Conservation (phyloP, 1,140 invertebrate species). For the Catajapyx aquilonaris region DNA sequence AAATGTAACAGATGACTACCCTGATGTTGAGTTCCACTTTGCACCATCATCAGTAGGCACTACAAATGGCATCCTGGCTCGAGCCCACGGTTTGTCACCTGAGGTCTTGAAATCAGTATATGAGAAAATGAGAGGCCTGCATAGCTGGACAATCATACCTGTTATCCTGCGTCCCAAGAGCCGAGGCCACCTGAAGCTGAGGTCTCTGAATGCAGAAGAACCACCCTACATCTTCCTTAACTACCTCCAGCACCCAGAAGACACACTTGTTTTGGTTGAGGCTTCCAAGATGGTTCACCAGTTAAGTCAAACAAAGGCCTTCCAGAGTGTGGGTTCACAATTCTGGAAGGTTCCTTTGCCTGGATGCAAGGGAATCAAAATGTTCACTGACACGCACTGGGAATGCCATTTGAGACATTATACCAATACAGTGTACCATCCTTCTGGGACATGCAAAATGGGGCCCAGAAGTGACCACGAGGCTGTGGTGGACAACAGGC, state of each 20-base stretch:
- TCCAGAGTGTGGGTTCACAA: slow-evolving; percentile 9
- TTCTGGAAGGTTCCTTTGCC: background rate
- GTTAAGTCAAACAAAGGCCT: slow-evolving; percentile 14
- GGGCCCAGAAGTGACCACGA: slow-evolving; percentile 14
- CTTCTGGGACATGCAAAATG: slow-evolving; percentile 22
- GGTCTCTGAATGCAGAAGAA: slow-evolving; percentile 32
- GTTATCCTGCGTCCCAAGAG: slow-evolving; percentile 31
- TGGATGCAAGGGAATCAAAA: slow-evolving; percentile 15
- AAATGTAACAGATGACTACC: slow-evolving; percentile 34
- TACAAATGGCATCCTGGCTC: no score
- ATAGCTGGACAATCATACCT: slow-evolving; percentile 16
- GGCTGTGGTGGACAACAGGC: slow-evolving; percentile 19
- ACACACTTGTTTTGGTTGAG: slow-evolving; percentile 22
- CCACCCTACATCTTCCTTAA: slow-evolving; percentile 46
- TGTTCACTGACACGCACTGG: slow-evolving; percentile 14
- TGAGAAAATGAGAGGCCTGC: slow-evolving; percentile 14
- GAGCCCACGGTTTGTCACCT: no score
- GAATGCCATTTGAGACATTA: slow-evolving; percentile 14
- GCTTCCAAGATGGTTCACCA: slow-evolving; percentile 23
- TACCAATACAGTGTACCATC: slow-evolving; percentile 18
- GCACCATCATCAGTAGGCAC: no score
- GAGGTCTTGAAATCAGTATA: slow-evolving; percentile 29
- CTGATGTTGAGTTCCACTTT: slow-evolving; percentile 52
- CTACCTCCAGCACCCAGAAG: slow-evolving; percentile 30
- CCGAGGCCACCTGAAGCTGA: slow-evolving; percentile 27